Base-by-base conservation (phyloP, 2,113 vertebrate genomes). In the Erythrolamprus reginae region DNA sequence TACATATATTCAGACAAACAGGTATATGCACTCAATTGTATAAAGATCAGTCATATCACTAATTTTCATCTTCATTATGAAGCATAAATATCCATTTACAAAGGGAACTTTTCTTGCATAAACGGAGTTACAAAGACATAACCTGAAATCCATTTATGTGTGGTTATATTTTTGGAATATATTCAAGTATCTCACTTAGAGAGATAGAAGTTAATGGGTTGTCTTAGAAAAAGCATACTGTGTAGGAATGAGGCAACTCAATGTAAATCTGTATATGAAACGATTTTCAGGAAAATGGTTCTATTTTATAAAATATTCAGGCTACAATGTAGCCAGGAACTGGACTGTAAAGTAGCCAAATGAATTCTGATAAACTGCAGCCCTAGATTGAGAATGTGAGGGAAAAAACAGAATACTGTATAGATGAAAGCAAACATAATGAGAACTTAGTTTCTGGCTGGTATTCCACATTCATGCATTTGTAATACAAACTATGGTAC, bases 401-500 rank as follows among this genome's bases (percentile, higher is more conserved):
- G 1, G 12, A 48, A 28, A 24, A 38, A 84, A 55, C 17, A 86
- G 15, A 55, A 91, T n/a, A n/a, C n/a, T n/a, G n/a, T 90, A 84
- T 47, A 70, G 77, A 92, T 24, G 3, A 91, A 19, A 4, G 85
- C 1, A 17, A 52, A 91, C 7, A 45, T 1, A 93, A 92, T 92
- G 93, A 93, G 52, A 92, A 1, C 5, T 0, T 65, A 3, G 89
- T 94, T 50, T 17, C 94, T 92, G 33, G 82, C 89, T 56, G 10
- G 24, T 82, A 85, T 92, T 94, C 82, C 56, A 93, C 0, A 0
- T 93, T 92, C 47, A 47, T 93, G 45, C 90, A 88, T 90, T 91
- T 91, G 8, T 86, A 51, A 53, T 92, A 89, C 8, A 53, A 93
- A 93, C 13, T n/a, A n/a, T n/a, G n/a, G n/a, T 83, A 87, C 8